Evolutionary conservation across 2,113 vertebrate genomes (phyloP), one percentile per base, ranked within the genome.

Genomic region (Pseudopodoces humilis): DNA sequence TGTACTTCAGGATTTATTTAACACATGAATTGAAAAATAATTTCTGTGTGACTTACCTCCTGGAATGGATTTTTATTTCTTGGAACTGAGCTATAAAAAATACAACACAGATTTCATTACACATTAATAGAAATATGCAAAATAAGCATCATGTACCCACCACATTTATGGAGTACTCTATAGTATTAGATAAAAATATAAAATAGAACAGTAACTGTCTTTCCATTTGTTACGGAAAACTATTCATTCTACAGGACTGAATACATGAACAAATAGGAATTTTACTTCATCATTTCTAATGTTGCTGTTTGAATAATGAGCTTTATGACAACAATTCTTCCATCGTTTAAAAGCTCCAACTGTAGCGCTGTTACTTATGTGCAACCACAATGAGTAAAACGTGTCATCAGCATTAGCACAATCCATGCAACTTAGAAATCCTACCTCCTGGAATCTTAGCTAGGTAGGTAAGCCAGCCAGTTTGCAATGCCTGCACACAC

Each of bases 11-110:
- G 28, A 58, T 82, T 76, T 74, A 2, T 10, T 86, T 83, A 35
- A 59, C 47, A 69, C 11, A 53, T 3, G 18, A 87, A 70, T 1
- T 63, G 55, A 74, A 72, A 74, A 77, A 59, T 49, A 80, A 90
- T 94, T 94, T 92, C 33, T 82, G 58, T 0, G 2, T 49, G 63
- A 88, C 98, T 98, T 96, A 99, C 99, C 98, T 99, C 99, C 96
- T 99, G 99, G 97, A 99, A 99, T 77, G 99, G 99, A 97, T 98
- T 99, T 98, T 99, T 99, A 98, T 99, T 99, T 97, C 99, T 99
- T 96, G 99, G 99, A 97, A 99, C 98, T 94, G 99, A 99, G 96
- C 99, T 99, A 96, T 55, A 92, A 97, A 87, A 96, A 4, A 12
- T 53, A 35, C 89, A 92, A 67, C 74, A 72, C 15, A 28, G 28